phyloP scores from a whole-genome alignment of 2,113 vertebrate genomes.

The Notarius lentiginosus region DNA sequence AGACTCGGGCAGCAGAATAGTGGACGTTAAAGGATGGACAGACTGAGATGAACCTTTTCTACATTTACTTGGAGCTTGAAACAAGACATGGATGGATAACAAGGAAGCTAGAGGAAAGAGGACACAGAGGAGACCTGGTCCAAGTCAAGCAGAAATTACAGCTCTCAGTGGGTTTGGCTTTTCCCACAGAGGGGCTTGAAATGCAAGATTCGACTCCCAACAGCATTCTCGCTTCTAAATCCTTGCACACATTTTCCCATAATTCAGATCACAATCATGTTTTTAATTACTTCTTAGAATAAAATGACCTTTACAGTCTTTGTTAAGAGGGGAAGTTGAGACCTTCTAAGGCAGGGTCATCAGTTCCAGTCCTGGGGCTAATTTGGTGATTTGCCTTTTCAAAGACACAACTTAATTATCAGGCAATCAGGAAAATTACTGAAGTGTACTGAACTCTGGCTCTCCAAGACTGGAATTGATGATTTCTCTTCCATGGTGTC shows the following conservation, averaged over 20 bases:
- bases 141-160: slow-evolving; percentile 71
- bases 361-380: not conserved
- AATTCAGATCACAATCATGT: slow-evolving; percentile 2
- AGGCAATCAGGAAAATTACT: not conserved
- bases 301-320: slow-evolving; percentile 3
- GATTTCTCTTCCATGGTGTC: slow-evolving; percentile 23
- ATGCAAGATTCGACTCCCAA: slow-evolving; percentile 65
- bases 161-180: slow-evolving; percentile 68
- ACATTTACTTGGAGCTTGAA: slow-evolving; percentile 60
- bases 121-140: slow-evolving; percentile 75
- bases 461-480: not conserved
- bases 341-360: not conserved
- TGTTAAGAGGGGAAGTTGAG: not conserved
- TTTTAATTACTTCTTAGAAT: slow-evolving; percentile 17
- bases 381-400: not conserved
- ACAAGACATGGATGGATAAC: slow-evolving; percentile 60
- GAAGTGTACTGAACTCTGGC: not conserved
- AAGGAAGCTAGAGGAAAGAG: slow-evolving; percentile 54
- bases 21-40: slow-evolving; percentile 60
- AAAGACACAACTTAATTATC: not conserved
- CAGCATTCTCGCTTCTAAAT: slow-evolving; percentile 17
- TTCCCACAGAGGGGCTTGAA: slow-evolving; percentile 80
- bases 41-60: slow-evolving; percentile 57
- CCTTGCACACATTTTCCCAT: not conserved
- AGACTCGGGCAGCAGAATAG: slow-evolving; percentile 73